phyloP scores from a whole-genome alignment of 2,888 invertebrate genomes.

The Gari tellinella region DNA sequence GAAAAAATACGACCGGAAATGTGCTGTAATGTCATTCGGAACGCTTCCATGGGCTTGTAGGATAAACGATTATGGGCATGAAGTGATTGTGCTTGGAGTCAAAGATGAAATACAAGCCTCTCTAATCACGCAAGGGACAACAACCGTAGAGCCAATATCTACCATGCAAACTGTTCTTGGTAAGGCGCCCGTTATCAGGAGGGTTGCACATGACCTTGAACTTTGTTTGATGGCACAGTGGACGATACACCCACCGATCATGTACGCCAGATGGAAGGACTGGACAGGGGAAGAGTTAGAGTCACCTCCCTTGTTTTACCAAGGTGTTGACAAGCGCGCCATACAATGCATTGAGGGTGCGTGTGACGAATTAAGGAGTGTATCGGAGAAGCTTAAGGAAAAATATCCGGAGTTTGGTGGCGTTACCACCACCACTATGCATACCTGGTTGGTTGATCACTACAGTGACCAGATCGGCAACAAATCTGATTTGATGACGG shows the following conservation, averaged over 20 bases:
- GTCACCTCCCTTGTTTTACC: conserved; percentile 67
- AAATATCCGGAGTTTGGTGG: conserved; percentile 51
- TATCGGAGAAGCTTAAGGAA: conserved; percentile 47
- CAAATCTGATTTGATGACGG: conserved; percentile 36
- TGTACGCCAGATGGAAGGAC: conserved; percentile 70
- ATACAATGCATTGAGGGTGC: conserved; percentile 53
- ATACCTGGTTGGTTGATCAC: conserved; percentile 57
- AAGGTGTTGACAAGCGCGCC: conserved; percentile 62
- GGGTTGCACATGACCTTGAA: conserved; percentile 56
- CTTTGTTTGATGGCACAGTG: conserved; percentile 63
- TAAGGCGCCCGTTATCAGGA: conserved; percentile 46
- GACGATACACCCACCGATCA: conserved; percentile 70
- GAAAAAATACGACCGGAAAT: conserved; percentile 38
- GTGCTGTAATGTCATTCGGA: conserved; percentile 56
- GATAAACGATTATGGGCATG: conserved; percentile 62
- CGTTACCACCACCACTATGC: conserved; percentile 46
- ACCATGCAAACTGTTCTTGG: conserved; percentile 60
- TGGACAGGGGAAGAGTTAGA: conserved; percentile 66
- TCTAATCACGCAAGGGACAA: conserved; percentile 25
- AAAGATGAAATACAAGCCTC: conserved; percentile 60
- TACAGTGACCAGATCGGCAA: conserved; percentile 61
- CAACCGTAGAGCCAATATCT: neutral
- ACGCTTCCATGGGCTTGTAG: conserved; percentile 72
- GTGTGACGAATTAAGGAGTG: conserved; percentile 60
- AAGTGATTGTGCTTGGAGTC: conserved; percentile 59